Conservation (phyloP, 2,888 invertebrate genomes). For the Hemithea aestivaria region DNA sequence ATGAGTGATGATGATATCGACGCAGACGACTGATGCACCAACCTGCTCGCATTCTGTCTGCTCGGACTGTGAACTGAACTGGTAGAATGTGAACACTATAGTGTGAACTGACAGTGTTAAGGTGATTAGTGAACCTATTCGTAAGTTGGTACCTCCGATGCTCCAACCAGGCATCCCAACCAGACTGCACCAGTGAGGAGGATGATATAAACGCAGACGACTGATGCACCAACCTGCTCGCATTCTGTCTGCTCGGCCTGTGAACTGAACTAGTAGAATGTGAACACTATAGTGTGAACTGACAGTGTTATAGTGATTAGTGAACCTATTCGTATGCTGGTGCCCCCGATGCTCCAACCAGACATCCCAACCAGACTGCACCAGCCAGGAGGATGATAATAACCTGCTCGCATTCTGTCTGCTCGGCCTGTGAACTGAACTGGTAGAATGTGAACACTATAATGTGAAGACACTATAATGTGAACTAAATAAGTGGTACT, state of each 20-base stretch:
- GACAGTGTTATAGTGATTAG: no score
- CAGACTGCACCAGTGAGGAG: constrained; percentile 91
- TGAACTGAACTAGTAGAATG: constrained; percentile 33
- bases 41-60: constrained; percentile 69
- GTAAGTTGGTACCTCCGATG: constrained; percentile 91
- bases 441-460: constrained; percentile 14
- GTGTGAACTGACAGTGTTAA: no score
- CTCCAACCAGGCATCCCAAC: constrained; percentile 83
- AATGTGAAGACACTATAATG: no score
- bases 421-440: constrained; percentile 54
- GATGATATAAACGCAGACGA: constrained; percentile 72
- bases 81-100: constrained; percentile 12
- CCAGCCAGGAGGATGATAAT: constrained; percentile 86
- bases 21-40: constrained; percentile 74
- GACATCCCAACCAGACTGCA: constrained; percentile 86
- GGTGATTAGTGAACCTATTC: no score
- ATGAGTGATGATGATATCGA: constrained; percentile 76
- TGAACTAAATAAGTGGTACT: no score
- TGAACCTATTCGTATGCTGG: constrained; percentile 88
- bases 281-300: constrained; percentile 5
- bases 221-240: constrained; percentile 74
- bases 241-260: constrained; percentile 68
- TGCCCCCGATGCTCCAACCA: constrained; percentile 89
- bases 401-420: constrained; percentile 71
- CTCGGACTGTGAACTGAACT: constrained; percentile 54